Percentiles rank a stretch among this genome's conserved stretches.
Evolutionary conservation across 2,113 vertebrate species (phyloP).

Genomic region (Ceuthmochares aereus): DNA sequence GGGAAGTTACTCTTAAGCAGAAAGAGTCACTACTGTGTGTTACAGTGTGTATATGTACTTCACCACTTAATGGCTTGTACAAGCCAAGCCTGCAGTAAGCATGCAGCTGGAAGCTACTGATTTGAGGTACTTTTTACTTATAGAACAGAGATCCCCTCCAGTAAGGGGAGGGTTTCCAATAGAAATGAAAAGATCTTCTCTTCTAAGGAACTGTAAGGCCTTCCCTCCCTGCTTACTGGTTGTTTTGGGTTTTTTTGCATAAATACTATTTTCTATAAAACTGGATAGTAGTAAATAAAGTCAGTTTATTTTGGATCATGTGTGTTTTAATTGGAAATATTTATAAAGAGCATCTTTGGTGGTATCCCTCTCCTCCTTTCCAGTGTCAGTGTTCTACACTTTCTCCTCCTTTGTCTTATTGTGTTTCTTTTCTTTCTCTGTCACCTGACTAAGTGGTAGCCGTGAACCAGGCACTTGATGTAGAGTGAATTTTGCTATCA

Average conservation of each 20-base stretch:
- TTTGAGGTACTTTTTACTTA: neutral
- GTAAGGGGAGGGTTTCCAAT: neutral
- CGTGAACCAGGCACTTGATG: neutral
- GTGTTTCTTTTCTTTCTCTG: neutral
- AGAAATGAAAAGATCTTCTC: neutral
- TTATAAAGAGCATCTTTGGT: neutral
- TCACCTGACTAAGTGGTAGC: neutral
- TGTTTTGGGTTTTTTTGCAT: no score
- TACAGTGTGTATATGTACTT: accelerated
- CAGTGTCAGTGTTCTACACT: neutral
- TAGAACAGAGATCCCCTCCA: accelerated
- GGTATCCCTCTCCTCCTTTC: neutral
- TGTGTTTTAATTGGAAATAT: neutral
- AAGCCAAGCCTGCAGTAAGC: neutral
- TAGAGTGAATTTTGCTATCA: neutral
- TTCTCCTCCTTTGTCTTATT: neutral
- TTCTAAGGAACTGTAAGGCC: neutral
- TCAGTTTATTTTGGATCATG: neutral
- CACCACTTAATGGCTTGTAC: neutral
- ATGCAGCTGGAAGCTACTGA: neutral
- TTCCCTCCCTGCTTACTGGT: neutral
- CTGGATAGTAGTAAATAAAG: neutral
- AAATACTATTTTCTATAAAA: neutral
- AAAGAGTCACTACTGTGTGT: neutral
- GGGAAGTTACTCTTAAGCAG: neutral